Evolutionary conservation across 2,113 vertebrate genomes (phyloP).

Genomic region (Macaca nemestrina): DNA sequence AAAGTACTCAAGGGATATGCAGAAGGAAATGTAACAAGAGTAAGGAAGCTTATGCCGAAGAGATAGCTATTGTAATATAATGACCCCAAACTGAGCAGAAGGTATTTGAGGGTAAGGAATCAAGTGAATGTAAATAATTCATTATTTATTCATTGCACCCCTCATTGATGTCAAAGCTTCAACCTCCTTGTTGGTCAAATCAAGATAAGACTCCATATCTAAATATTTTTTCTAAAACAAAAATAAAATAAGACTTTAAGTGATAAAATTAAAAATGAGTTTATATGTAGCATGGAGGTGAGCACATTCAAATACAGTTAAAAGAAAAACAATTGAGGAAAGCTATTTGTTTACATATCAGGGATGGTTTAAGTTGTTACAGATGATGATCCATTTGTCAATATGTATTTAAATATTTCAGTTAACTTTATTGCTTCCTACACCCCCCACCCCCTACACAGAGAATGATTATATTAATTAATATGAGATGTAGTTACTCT

Average conservation of each 20-base stretch:
- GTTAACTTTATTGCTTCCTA: neutral
- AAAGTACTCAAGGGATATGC: neutral
- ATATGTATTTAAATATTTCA: neutral
- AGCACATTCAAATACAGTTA: neutral
- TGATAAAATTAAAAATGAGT: neutral
- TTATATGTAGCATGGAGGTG: neutral
- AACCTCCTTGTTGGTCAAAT: neutral
- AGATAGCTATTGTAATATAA: neutral
- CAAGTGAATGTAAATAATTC: neutral
- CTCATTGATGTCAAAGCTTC: neutral
- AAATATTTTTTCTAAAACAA: conserved; percentile 4
- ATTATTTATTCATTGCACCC: neutral
- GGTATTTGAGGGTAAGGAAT: neutral
- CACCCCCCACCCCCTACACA: neutral
- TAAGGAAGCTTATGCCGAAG: neutral
- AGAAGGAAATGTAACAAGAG: neutral
- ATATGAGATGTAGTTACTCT: neutral
- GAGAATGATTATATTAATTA: neutral
- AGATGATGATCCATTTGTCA: neutral
- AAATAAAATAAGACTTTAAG: neutral
- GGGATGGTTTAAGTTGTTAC: neutral
- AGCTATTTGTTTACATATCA: neutral
- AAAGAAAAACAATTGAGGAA: neutral
- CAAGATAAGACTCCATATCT: neutral
- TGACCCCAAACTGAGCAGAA: neutral